Evolutionary conservation across 2,888 invertebrate species (phyloP).

Genomic region (Plebejus argus): DNA sequence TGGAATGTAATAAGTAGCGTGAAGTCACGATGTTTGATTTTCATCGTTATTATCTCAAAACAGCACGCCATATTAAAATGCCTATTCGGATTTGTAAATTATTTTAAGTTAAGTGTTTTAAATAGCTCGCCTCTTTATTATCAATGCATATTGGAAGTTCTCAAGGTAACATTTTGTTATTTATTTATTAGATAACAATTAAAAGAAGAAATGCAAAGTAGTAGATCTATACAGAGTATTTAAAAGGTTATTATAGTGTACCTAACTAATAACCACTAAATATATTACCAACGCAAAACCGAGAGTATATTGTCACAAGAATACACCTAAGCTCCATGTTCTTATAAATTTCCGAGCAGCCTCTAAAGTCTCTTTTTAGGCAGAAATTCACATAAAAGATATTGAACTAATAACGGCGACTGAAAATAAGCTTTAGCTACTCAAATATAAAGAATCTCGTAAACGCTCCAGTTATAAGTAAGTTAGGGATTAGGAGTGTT

Average conservation of each 20-base stretch:
- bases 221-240: too few relatives aligned
- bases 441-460: slow-evolving; percentile 19
- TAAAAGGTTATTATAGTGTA: too few relatives aligned
- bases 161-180: neutral
- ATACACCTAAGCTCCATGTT: neutral
- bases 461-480: slow-evolving; percentile 11
- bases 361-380: neutral
- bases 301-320: neutral
- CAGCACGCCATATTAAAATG: neutral
- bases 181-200: neutral
- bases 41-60: neutral
- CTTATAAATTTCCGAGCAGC: neutral
- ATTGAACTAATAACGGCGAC: neutral
- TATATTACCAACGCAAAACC: neutral
- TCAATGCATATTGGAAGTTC: neutral
- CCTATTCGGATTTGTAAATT: neutral
- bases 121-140: neutral
- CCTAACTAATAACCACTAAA: neutral
- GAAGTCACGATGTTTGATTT: slow-evolving; percentile 13
- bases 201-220: too few relatives aligned
- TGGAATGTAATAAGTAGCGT: slow-evolving; percentile 11
- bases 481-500: slow-evolving; percentile 17
- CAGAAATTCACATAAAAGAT: neutral
- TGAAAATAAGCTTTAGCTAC: slow-evolving; percentile 10
- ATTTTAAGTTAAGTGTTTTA: neutral